Conservation (phyloP, 2,888 invertebrate species). For the Clivina fossor region DNA sequence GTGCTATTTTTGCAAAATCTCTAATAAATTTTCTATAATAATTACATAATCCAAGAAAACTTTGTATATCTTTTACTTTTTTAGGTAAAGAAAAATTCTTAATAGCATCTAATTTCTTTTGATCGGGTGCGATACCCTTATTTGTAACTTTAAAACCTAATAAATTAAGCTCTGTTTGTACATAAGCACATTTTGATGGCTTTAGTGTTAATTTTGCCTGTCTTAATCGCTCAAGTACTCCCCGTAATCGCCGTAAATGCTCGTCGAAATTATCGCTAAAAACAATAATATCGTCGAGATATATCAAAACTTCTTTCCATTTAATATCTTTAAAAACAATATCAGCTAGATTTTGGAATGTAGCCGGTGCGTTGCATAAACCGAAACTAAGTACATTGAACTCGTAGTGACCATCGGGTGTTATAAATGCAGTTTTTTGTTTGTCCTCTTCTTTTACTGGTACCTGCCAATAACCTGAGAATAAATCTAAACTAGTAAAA, state of each 20-base stretch:
- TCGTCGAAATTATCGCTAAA: conserved; percentile 16
- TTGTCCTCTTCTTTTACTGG: too few relatives aligned
- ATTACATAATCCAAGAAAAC: conserved; percentile 38
- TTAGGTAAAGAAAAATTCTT: conserved; percentile 32
- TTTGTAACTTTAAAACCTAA: conserved; percentile 18
- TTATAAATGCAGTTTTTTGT: conserved; percentile 39
- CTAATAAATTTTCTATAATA: conserved; percentile 44
- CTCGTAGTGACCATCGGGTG: conserved; percentile 39
- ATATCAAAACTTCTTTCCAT: conserved; percentile 31
- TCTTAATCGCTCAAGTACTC: conserved; percentile 30
- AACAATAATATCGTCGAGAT: conserved; percentile 32
- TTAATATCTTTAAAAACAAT: conserved; percentile 17
- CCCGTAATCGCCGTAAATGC: conserved; percentile 21
- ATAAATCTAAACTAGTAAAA: conserved; percentile 39
- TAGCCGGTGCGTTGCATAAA: conserved; percentile 40
- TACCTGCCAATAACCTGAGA: conserved; percentile 41
- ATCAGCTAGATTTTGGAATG: conserved; percentile 36
- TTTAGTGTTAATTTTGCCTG: conserved; percentile 28
- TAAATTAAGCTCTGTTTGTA: conserved; percentile 27
- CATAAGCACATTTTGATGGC: conserved; percentile 33
- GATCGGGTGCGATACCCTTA: conserved; percentile 25
- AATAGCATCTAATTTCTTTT: conserved; percentile 26
- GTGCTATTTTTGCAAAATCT: conserved; percentile 39
- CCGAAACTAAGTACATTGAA: conserved; percentile 42
- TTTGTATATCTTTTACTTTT: conserved; percentile 28